Base-by-base conservation (phyloP, 2,888 invertebrate genomes). In the Prionchulus punctatus region DNA sequence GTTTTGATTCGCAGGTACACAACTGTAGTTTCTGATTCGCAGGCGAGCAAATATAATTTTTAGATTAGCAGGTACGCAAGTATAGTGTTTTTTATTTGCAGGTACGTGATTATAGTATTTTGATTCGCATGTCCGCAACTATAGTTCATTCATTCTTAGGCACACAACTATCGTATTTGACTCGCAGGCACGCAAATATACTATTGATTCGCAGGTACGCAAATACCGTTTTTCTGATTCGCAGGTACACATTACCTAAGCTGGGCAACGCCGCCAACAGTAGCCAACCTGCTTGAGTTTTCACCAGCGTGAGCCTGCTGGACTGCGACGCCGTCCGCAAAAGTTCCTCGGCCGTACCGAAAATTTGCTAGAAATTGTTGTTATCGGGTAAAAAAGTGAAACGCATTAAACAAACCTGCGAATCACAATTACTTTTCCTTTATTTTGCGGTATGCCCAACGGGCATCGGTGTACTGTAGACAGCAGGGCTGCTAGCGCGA, bases 241-340 rank as follows among this genome's bases (percentile, higher is more conserved):
- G n/a, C n/a, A n/a, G n/a, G n/a, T 18, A 18, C 12, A 7, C 56
- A 72, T 70, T 72, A 82, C 86, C 92, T 62, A 96, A 75, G 0
- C 92, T 91, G 82, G 94, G 91, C 55, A 98, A 87, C 55, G 96
- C 86, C 36, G 92, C 92, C 64, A 98, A 87, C 45, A 98, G 78
- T 50, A 94, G 78, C 98, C 98, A 98, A 30, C 96, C 96, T 36
- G 94, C 92, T 71, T 91, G 90, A 1, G 94, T 92, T 67, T 94
- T 80, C 64, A 91, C 89, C 60, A 92, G 79, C 0, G 94, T 92
- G 56, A 98, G 78, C 53, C 94, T 79, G 71, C 90, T 90, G 73
- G 91, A 96, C 75, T 96, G 94, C 66, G 88, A 89, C 1, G 98
- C 96, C 60, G 92, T 91, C 60, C 94, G 79, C 50, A 98, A 75